Conservation (phyloP, 2,797 vertebrate species). For the Onychomys torridus region DNA sequence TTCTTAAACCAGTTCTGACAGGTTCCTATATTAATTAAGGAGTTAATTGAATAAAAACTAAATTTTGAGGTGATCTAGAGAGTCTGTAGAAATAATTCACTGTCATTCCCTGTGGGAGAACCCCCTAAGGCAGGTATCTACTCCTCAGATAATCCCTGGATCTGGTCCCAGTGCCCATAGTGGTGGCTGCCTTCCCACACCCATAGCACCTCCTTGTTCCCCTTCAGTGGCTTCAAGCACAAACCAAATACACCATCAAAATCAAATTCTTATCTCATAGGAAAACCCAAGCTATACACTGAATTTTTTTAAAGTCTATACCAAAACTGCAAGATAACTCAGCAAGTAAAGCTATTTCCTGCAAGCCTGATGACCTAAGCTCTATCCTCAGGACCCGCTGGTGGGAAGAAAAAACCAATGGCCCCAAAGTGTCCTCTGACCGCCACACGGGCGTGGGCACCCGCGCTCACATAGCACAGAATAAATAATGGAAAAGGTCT, state of each 20-base stretch:
- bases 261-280: not conserved
- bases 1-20: slow-evolving; percentile 21
- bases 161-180: not conserved
- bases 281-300: not conserved
- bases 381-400: not conserved
- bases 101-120: not conserved
- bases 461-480: not conserved
- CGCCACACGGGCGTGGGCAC: not conserved
- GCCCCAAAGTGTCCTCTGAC: not conserved
- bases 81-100: not conserved
- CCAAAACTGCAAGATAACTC: not conserved
- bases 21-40: not conserved
- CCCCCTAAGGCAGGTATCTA: not conserved
- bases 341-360: not conserved
- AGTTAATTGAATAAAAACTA: not conserved
- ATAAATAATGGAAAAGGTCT: not conserved
- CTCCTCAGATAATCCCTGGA: not conserved
- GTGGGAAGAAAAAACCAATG: not conserved
- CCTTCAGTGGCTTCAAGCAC: not conserved
- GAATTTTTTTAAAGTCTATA: not conserved
- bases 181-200: not conserved
- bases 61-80: not conserved
- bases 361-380: not conserved
- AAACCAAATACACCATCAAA: not conserved
- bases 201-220: not conserved